Evolutionary conservation across 2,113 vertebrate species (phyloP).

Genomic region (Trachemys scripta): DNA sequence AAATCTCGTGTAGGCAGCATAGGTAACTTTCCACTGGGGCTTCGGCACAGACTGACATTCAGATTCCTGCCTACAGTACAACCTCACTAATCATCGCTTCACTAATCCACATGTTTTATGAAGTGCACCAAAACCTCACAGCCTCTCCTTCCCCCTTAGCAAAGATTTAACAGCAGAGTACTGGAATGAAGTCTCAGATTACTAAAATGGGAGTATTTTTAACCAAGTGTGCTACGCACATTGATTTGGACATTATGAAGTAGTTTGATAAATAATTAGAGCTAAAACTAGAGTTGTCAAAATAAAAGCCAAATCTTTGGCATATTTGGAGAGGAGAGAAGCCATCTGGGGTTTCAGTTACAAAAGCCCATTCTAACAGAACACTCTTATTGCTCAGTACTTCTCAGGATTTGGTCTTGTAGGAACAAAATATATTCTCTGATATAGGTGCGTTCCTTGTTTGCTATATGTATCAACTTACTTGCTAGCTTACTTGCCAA

Average conservation of each 20-base stretch:
- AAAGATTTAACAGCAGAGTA: constrained; percentile 66
- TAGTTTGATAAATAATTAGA: constrained; percentile 65
- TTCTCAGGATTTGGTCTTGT: constrained; percentile 26
- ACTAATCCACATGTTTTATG: constrained; percentile 75
- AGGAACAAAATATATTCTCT: not conserved
- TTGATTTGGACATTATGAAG: constrained; percentile 52
- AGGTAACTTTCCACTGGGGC: constrained; percentile 60
- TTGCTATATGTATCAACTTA: constrained; percentile 16
- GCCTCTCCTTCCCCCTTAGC: constrained; percentile 67
- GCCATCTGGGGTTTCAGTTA: constrained; percentile 11
- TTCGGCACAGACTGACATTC: constrained; percentile 64
- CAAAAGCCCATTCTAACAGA: constrained; percentile 46
- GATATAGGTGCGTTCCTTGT: constrained; percentile 13
- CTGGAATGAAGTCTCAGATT: constrained; percentile 56
- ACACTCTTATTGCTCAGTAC: constrained; percentile 44
- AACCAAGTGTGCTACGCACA: not conserved
- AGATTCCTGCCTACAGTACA: constrained; percentile 65
- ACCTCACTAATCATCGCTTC: constrained; percentile 73
- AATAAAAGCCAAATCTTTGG: constrained; percentile 14
- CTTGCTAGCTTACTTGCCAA: constrained; percentile 29
- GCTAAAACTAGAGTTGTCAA: constrained; percentile 25
- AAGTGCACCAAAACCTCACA: constrained; percentile 60
- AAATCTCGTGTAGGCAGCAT: constrained; percentile 30
- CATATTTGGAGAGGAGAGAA: constrained; percentile 32
- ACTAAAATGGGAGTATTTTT: constrained; percentile 33